Conservation (phyloP, 2,797 vertebrate genomes). For the Acridotheres tristis region DNA sequence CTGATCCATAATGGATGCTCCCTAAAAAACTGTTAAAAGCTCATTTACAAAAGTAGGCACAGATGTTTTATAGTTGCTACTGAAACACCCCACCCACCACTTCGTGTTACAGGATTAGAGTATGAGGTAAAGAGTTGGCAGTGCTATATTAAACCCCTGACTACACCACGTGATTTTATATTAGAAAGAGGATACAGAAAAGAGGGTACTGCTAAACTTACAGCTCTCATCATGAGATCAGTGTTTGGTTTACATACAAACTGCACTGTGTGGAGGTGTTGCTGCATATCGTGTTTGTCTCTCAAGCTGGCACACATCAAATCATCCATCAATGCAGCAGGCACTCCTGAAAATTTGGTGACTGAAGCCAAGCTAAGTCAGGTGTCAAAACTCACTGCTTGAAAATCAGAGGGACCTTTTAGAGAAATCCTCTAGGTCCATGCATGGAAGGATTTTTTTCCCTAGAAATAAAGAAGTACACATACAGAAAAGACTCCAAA, state of each 20-base stretch:
- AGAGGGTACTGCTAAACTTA: neutral
- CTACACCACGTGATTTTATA: neutral
- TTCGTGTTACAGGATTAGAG: conserved; percentile 1
- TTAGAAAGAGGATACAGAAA: neutral
- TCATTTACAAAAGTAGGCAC: neutral
- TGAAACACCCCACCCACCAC: conserved; percentile 12
- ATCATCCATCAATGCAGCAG: neutral
- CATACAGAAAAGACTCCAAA: neutral
- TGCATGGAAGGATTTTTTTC: neutral
- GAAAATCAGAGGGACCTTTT: neutral
- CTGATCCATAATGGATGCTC: neutral
- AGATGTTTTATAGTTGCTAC: conserved; percentile 22
- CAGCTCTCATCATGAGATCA: neutral
- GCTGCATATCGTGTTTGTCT: neutral
- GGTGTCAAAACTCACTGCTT: neutral
- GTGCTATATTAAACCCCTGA: conserved; percentile 39
- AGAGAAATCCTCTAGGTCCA: neutral
- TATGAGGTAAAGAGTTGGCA: conserved; percentile 54
- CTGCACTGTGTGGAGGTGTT: neutral
- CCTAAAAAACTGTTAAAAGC: neutral
- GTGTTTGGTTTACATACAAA: neutral
- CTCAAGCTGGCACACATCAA: neutral
- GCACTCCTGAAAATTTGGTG: neutral
- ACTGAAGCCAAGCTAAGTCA: neutral
- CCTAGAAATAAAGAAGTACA: neutral